phyloP scores from a whole-genome alignment of 2,113 vertebrate genomes.

The Dunckerocampus dactyliophorus region DNA sequence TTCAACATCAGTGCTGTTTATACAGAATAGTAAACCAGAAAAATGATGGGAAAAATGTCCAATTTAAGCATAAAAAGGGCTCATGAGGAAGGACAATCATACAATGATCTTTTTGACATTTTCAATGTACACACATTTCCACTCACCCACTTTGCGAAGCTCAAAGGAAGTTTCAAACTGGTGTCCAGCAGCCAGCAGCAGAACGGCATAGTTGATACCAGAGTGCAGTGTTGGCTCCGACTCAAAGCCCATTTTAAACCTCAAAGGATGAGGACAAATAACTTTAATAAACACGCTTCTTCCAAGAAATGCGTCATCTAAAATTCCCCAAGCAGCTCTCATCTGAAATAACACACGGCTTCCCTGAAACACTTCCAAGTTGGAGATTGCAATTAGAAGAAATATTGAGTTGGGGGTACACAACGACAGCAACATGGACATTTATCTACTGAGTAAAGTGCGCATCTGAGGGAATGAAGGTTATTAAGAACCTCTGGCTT shows the following conservation, averaged over 20 bases:
- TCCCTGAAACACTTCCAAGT: conserved; percentile 20
- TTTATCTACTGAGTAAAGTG: conserved; percentile 65
- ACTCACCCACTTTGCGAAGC: conserved; percentile 97
- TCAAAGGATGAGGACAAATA: conserved; percentile 52
- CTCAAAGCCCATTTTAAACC: conserved; percentile 96
- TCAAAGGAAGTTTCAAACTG: conserved; percentile 97
- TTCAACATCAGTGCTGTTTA: no score
- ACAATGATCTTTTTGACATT: no score
- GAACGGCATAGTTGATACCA: conserved; percentile 97
- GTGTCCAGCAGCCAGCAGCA: conserved; percentile 91
- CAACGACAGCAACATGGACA: conserved; percentile 39
- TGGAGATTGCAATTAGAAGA: conserved; percentile 45
- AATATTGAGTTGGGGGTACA: conserved; percentile 49
- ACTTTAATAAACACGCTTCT: conserved; percentile 24
- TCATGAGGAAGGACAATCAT: no score
- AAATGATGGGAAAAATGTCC: no score
- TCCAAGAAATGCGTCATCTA: conserved; percentile 28
- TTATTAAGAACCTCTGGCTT: conserved; percentile 39
- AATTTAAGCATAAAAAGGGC: no score
- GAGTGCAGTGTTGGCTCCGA: conserved; percentile 96
- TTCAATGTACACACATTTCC: no score
- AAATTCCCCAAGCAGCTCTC: conserved; percentile 15
- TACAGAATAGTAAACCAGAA: no score
- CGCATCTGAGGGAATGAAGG: conserved; percentile 23
- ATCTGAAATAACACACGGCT: conserved; percentile 14